phyloP scores from a whole-genome alignment of 1,140 invertebrate genomes.

The Diprion similis region DNA sequence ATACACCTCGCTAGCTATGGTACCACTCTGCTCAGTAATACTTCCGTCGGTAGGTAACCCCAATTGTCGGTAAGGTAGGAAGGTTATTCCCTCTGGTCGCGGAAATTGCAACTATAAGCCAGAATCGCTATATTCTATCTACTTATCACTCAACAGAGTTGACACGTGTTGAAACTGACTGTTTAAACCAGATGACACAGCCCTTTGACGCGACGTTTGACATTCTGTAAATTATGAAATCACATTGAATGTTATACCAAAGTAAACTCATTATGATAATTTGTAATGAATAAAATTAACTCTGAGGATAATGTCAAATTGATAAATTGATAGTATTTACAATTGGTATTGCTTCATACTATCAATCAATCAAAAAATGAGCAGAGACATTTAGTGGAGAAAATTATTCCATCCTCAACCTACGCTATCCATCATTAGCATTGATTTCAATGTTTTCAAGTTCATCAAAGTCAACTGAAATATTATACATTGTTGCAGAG shows the following conservation, averaged over 20 bases:
- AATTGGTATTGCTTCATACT: constrained; percentile 1
- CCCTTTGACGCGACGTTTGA: neutral
- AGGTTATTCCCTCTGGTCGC: too few relatives aligned
- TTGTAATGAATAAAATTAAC: neutral
- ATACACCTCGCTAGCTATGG: too few relatives aligned
- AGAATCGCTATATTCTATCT: too few relatives aligned
- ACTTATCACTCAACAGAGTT: neutral
- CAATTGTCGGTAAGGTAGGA: too few relatives aligned
- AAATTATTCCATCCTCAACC: neutral
- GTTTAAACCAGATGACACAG: neutral
- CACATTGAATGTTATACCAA: neutral
- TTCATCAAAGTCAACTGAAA: neutral
- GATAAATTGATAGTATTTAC: neutral
- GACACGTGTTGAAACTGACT: neutral
- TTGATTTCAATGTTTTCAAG: neutral
- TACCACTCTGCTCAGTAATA: too few relatives aligned
- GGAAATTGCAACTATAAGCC: too few relatives aligned
- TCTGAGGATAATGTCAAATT: neutral
- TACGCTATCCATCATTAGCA: neutral
- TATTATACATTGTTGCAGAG: neutral
- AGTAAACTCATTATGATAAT: neutral
- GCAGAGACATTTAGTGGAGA: neutral
- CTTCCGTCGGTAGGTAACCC: too few relatives aligned
- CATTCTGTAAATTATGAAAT: neutral
- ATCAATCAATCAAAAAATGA: neutral